Conservation (phyloP, 2,113 vertebrate species). For the Syngnathoides biaculeatus region DNA sequence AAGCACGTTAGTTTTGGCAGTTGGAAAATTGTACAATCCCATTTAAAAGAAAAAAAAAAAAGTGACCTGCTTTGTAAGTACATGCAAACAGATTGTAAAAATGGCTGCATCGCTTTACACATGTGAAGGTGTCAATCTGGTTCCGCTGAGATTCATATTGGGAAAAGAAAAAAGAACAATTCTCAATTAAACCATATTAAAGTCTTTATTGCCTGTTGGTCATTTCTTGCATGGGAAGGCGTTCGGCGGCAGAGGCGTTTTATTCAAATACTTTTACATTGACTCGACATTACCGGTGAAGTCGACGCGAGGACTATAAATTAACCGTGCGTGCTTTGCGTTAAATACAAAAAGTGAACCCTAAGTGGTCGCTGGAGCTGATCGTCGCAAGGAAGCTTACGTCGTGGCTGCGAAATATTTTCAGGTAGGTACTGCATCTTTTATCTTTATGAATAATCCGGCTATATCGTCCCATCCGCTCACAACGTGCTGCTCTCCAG, state of each 20-base stretch:
- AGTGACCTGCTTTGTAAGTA: conserved; percentile 23
- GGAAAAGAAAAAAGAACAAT: conserved; percentile 11
- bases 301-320: conserved; percentile 14
- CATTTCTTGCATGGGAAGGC: not conserved
- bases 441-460: not conserved
- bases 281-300: not conserved
- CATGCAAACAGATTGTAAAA: conserved; percentile 37
- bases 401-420: not conserved
- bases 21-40: conserved; percentile 9
- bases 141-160: conserved; percentile 51
- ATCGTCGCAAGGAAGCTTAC: not conserved
- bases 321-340: conserved; percentile 1
- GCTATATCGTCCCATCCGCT: conserved; percentile 17
- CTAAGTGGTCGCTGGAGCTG: no score
- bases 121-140: conserved; percentile 45
- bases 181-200: conserved; percentile 52
- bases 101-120: conserved; percentile 49
- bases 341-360: conserved; percentile 6
- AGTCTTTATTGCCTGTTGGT: conserved; percentile 17
- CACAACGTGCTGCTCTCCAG: conserved; percentile 71
- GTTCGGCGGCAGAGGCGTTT: not conserved
- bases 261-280: conserved; percentile 19
- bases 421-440: not conserved
- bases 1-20: conserved; percentile 13
- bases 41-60: not conserved